A percentile compares a stretch with the other conserved stretches of the same genome.
These are phyloP conservation scores for Idris sp. DNA, from an alignment of 1,140 invertebrate genomes.

Conservation along the genomic window DNA sequence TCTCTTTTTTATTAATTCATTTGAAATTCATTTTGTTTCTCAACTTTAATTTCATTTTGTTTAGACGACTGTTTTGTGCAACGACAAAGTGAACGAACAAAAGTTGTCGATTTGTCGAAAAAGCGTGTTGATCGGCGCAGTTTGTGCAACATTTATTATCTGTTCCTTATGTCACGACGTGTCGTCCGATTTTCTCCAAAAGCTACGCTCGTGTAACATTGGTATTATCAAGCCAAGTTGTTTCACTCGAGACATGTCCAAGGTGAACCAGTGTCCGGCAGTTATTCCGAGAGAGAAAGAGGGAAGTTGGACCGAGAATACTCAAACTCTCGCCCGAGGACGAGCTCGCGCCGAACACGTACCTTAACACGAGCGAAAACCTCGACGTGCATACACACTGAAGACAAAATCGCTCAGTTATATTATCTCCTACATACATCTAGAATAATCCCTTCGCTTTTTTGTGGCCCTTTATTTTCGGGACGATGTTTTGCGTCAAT, in stretches of 20 bases:
- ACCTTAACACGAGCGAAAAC: constrained; percentile 22
- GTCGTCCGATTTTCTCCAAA: constrained; percentile 56
- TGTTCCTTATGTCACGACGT: constrained; percentile 37
- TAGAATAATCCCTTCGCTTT: constrained; percentile 3
- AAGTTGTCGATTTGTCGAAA: constrained; percentile 4
- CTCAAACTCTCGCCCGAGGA: constrained; percentile 41
- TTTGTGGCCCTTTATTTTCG: background rate
- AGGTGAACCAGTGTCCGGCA: constrained; percentile 73
- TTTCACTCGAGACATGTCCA: constrained; percentile 69
- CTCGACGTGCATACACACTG: constrained; percentile 21
- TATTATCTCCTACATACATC: constrained; percentile 7
- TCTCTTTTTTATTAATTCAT: constrained; percentile 26
- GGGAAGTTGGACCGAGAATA: constrained; percentile 39
- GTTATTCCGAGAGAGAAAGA: constrained; percentile 53
- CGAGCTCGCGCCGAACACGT: constrained; percentile 30
- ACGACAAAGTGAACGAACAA: background rate
- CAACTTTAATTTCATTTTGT: background rate
- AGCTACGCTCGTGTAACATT: constrained; percentile 41
- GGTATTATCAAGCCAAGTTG: constrained; percentile 44
- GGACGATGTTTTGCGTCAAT: background rate
- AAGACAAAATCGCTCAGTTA: constrained; percentile 13
- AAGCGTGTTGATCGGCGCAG: constrained; percentile 6
- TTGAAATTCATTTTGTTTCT: constrained; percentile 31
- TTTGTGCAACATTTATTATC: constrained; percentile 34
- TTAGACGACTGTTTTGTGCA: background rate